Base-by-base conservation (phyloP, 2,797 vertebrate species). In the Lithobates pipiens region DNA sequence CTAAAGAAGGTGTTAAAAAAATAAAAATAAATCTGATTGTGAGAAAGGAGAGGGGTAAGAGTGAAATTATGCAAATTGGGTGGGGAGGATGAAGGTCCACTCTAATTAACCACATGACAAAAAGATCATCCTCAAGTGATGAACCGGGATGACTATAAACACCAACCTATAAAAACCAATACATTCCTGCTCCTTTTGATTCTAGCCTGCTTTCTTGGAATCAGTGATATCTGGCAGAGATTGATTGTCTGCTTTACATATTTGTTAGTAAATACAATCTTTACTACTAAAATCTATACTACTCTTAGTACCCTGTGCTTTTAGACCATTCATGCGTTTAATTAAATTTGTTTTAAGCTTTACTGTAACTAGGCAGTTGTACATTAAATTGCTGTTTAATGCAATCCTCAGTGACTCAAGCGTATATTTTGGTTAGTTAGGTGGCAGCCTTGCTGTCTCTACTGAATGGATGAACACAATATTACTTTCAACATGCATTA, bases 261-360 rank as follows among this genome's bases (percentile, higher is more conserved):
- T 61, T 23, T 23, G 54, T 61, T 61, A 23, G 54, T 61, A 61
- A 54, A 4, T 54, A 16, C 0, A 61, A 57, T 21, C 50, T 23
- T 23, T 23, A n/a, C 54, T 23, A 61, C 63, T 72, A 46, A 83
- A 78, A 86, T 86, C 57, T 57, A 44, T 42, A 34, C 57, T 79
- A 57, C 23, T 68, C 75, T n/a, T 1, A 83, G 76, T 39, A 68
- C 61, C 34, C 65, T 39, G 70, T 61, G 63, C 44, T 75, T 76
- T 54, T 79, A 68, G 85, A 83, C 76, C 46, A 57, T 25, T 75
- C 76, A 86, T 78, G 85, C 76, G 79, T 61, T 68, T 86, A 86
- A 86, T 86, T 83, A 76, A 79, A 79, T 79, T 78, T 83, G 83
- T 80, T 75, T 76, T 78, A 83, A 83, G 57, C 78, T 82, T 73